Evolutionary conservation across 2,888 invertebrate genomes (phyloP).

Genomic region (Agriopis leucophaearia): DNA sequence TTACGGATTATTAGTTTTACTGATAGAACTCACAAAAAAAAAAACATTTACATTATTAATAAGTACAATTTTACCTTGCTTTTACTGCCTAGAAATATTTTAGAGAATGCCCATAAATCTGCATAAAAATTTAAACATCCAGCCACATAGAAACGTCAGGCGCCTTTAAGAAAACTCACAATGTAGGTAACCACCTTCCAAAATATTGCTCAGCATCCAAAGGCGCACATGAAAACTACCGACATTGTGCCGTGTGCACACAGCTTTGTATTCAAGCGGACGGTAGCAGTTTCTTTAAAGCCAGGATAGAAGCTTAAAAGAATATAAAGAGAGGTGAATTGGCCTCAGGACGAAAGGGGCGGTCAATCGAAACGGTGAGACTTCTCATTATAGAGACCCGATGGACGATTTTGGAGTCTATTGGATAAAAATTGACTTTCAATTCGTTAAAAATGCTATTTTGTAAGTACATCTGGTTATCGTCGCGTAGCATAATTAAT

Average conservation of each 20-base stretch:
- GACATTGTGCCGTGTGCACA: slow-evolving; percentile 50
- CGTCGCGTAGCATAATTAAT: too few relatives aligned
- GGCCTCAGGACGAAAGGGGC: slow-evolving; percentile 68
- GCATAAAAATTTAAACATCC: slow-evolving; percentile 14
- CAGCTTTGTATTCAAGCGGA: slow-evolving; percentile 62
- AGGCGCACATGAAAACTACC: slow-evolving; percentile 16
- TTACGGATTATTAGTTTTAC: too few relatives aligned
- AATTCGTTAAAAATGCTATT: background rate
- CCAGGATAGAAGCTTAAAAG: slow-evolving; percentile 71
- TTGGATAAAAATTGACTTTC: slow-evolving; percentile 6
- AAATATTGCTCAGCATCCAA: slow-evolving; percentile 31
- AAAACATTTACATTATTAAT: too few relatives aligned
- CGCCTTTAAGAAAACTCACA: slow-evolving; percentile 25
- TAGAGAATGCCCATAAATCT: background rate
- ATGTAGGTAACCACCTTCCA: slow-evolving; percentile 26
- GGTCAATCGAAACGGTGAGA: slow-evolving; percentile 81
- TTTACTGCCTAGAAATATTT: too few relatives aligned
- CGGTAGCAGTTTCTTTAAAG: slow-evolving; percentile 65
- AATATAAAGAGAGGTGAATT: slow-evolving; percentile 77
- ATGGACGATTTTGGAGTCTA: slow-evolving; percentile 9
- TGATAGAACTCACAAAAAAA: too few relatives aligned
- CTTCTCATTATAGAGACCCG: slow-evolving; percentile 72
- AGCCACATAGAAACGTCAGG: slow-evolving; percentile 6
- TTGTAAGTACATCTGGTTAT: too few relatives aligned
- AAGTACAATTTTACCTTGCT: too few relatives aligned